phyloP scores from a whole-genome alignment of 2,888 invertebrate species.

The Ectemnius continuus region DNA sequence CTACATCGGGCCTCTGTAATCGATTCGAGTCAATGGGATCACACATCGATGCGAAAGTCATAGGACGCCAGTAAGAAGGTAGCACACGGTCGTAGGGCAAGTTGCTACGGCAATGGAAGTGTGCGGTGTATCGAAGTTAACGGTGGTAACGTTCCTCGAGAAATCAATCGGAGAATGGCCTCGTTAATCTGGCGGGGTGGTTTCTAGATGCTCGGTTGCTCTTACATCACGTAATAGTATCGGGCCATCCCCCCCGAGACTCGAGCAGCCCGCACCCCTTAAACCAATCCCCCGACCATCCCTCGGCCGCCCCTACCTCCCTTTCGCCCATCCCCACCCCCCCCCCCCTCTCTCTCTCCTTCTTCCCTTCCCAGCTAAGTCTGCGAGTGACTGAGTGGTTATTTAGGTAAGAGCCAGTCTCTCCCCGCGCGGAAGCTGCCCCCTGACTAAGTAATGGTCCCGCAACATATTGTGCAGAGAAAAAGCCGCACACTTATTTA shows the following conservation, averaged over 20 bases:
- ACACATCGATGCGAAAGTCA: neutral
- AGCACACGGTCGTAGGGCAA: constrained; percentile 42
- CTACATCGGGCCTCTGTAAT: too few relatives aligned
- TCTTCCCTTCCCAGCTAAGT: constrained; percentile 65
- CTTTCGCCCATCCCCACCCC: constrained; percentile 33
- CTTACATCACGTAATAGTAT: constrained; percentile 75
- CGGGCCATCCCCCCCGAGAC: constrained; percentile 61
- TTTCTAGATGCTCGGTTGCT: constrained; percentile 70
- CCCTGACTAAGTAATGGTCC: constrained; percentile 73
- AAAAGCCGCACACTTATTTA: constrained; percentile 68
- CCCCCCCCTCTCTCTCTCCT: constrained; percentile 32
- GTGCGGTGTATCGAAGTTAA: constrained; percentile 62
- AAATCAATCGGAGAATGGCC: constrained; percentile 77
- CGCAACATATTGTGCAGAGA: constrained; percentile 75
- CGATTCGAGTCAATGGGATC: neutral
- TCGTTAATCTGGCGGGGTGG: constrained; percentile 75
- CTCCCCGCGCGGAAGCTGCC: constrained; percentile 59
- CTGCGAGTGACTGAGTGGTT: constrained; percentile 78
- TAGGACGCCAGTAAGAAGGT: constrained; percentile 5
- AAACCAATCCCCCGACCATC: constrained; percentile 26
- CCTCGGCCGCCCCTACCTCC: constrained; percentile 33
- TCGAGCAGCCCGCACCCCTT: constrained; percentile 51
- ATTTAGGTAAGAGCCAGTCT: constrained; percentile 77
- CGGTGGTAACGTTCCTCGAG: constrained; percentile 69
- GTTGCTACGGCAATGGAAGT: constrained; percentile 47